Conservation (phyloP, 2,888 invertebrate genomes). For the Tuberolachnus salignus region DNA sequence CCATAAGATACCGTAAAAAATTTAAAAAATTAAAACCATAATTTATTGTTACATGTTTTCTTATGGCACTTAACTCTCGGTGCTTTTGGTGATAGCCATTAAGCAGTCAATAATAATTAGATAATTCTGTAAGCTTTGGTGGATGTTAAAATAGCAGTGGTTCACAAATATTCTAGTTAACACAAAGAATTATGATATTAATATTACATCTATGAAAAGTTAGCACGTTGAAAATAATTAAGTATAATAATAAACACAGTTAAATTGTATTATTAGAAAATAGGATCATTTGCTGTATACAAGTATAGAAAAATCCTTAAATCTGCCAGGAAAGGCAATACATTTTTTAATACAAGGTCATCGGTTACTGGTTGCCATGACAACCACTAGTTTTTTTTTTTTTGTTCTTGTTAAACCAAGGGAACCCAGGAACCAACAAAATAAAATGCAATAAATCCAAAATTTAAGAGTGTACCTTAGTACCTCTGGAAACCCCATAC, state of each 20-base stretch:
- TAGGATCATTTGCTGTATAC: not conserved
- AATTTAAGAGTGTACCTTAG: no score
- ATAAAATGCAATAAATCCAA: no score
- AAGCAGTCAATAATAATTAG: not conserved
- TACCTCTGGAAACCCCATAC: no score
- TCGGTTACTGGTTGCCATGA: no score
- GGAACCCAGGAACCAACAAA: no score
- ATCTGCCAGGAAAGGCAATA: not conserved
- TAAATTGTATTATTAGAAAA: not conserved
- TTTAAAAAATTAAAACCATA: not conserved
- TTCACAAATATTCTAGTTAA: not conserved
- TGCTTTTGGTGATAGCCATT: not conserved
- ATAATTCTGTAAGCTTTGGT: not conserved
- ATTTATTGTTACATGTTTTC: not conserved
- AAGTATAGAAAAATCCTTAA: not conserved
- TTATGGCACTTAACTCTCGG: not conserved
- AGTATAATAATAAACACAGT: not conserved
- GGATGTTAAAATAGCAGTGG: conserved; percentile 7
- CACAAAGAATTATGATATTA: not conserved
- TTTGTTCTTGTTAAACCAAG: no score
- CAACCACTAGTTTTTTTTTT: no score
- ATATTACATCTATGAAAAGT: not conserved
- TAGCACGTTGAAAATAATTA: no score
- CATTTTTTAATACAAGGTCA: no score
- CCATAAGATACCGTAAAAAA: conserved; percentile 4